Conservation (phyloP, 2,888 invertebrate species). For the Scelioninae gen. 2 region DNA sequence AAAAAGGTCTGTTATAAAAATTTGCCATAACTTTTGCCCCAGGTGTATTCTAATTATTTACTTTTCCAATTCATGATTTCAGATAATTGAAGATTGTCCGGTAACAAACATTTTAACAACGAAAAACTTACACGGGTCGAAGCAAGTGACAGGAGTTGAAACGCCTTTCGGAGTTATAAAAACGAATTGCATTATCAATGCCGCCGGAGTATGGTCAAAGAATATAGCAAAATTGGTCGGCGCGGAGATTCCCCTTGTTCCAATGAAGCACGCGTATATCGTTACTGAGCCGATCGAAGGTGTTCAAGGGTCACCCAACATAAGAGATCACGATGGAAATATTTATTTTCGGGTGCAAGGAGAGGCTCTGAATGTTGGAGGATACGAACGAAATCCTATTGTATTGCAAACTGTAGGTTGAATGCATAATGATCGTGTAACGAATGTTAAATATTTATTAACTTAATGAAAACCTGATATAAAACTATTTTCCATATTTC, state of each 20-base stretch:
- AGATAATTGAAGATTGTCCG: slow-evolving; percentile 86
- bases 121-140: slow-evolving; percentile 79
- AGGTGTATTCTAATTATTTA: too few relatives aligned
- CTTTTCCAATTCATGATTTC: too few relatives aligned
- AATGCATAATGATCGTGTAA: not conserved
- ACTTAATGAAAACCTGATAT: not conserved
- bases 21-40: too few relatives aligned
- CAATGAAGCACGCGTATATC: slow-evolving; percentile 93
- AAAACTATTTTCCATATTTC: not conserved
- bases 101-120: slow-evolving; percentile 84
- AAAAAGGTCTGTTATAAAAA: too few relatives aligned
- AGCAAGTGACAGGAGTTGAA: slow-evolving; percentile 85
- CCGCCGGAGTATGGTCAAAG: slow-evolving; percentile 90
- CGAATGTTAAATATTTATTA: too few relatives aligned
- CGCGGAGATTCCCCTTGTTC: slow-evolving; percentile 83
- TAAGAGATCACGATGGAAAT: slow-evolving; percentile 90
- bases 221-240: slow-evolving; percentile 83
- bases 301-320: slow-evolving; percentile 85
- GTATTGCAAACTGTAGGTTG: slow-evolving; percentile 82
- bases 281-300: slow-evolving; percentile 87
- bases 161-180: slow-evolving; percentile 86
- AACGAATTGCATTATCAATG: slow-evolving; percentile 87
- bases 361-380: slow-evolving; percentile 88
- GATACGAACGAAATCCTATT: slow-evolving; percentile 91
- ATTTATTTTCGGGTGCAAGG: slow-evolving; percentile 91